These are phyloP conservation scores for Mellilla xanthometata DNA, from an alignment of 2,888 invertebrate species.

Conservation along the genomic window DNA sequence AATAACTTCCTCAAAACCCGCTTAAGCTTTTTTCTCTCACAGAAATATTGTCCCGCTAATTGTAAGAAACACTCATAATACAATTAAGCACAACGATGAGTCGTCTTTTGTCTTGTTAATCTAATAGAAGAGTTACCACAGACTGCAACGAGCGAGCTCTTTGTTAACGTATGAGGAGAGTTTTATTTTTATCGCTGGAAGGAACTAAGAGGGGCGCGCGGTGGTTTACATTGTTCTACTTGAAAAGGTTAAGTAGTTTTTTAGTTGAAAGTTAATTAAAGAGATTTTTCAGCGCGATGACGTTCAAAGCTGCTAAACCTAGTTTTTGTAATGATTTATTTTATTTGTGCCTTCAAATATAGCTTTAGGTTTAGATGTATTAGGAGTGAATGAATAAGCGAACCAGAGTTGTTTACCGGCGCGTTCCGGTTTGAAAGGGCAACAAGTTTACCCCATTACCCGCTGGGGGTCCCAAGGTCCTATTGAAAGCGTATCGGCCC, in stretches of 20 bases:
- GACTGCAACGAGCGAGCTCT: constrained; percentile 29
- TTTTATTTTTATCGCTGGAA: constrained; percentile 41
- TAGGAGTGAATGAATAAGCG: not conserved
- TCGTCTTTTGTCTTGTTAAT: constrained; percentile 63
- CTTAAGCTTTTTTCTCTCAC: constrained; percentile 14
- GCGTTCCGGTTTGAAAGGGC: not conserved
- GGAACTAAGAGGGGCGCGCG: constrained; percentile 28
- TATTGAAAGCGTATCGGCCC: constrained; percentile 6
- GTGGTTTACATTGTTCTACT: constrained; percentile 29
- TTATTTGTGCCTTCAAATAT: too few relatives aligned
- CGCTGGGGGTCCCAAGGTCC: not conserved
- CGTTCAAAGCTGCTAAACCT: not conserved
- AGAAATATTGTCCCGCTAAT: constrained; percentile 23
- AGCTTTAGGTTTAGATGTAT: too few relatives aligned
- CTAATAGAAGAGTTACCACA: constrained; percentile 47
- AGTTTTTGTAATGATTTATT: too few relatives aligned
- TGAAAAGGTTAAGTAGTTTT: constrained; percentile 30
- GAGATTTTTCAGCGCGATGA: constrained; percentile 22
- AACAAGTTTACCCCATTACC: constrained; percentile 8
- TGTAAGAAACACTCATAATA: constrained; percentile 34
- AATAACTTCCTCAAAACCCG: constrained; percentile 20
- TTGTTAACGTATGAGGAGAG: constrained; percentile 46
- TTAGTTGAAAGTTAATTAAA: constrained; percentile 24
- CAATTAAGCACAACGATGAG: constrained; percentile 40
- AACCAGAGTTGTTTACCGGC: not conserved